These are phyloP conservation scores for Trichosurus vulpecula DNA, from an alignment of 2,797 vertebrate genomes.

Conservation along the genomic window DNA sequence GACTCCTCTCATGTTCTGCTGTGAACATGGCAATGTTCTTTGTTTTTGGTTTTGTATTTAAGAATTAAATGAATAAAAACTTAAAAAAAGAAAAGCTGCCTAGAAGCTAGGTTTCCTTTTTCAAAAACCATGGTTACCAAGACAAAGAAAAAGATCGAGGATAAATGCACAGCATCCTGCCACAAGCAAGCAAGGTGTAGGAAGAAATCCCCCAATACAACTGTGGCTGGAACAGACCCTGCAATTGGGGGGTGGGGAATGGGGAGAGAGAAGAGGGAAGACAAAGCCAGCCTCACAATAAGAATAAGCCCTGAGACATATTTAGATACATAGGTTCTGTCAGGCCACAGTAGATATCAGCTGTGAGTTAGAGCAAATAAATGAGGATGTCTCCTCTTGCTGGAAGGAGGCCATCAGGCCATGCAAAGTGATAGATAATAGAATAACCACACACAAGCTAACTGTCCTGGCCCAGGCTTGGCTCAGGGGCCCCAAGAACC, in stretches of 20 bases:
- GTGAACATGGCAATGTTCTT: not conserved
- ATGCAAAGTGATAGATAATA: constrained; percentile 3
- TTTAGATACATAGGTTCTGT: not conserved
- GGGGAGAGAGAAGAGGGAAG: not conserved
- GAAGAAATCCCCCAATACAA: not conserved
- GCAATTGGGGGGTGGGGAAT: not conserved
- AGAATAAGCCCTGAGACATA: not conserved
- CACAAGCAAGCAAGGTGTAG: not conserved
- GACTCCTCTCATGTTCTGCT: not conserved
- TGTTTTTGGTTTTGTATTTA: not conserved
- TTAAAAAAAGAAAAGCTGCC: not conserved
- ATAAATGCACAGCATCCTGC: not conserved
- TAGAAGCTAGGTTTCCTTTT: not conserved
- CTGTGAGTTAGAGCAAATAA: not conserved
- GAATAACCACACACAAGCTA: not conserved
- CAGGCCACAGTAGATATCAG: not conserved
- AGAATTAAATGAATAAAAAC: not conserved
- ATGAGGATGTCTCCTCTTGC: not conserved
- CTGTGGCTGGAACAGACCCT: not conserved
- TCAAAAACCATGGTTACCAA: not conserved
- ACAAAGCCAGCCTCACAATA: not conserved
- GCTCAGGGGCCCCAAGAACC: not conserved
- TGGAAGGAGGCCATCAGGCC: not conserved
- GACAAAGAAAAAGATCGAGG: not conserved
- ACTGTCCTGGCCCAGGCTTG: not conserved